Evolutionary conservation across 2,113 vertebrate species (phyloP).

Genomic region (Tauraco erythrolophus): DNA sequence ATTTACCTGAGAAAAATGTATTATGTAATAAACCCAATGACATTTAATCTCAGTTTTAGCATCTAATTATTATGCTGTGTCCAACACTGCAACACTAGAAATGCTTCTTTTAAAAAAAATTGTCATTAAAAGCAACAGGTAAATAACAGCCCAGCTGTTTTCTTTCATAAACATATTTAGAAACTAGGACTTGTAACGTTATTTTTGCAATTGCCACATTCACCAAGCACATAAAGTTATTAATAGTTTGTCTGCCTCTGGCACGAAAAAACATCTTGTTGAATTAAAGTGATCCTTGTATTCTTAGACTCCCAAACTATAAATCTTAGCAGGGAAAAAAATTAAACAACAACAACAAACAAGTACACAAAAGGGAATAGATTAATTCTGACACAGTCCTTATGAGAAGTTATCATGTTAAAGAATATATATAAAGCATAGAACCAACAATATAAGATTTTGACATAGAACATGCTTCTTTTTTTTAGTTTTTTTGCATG

Average conservation of each 20-base stretch:
- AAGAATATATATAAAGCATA: not conserved
- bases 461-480: not conserved
- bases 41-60: not conserved
- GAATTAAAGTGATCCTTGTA: not conserved
- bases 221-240: not conserved
- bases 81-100: not conserved
- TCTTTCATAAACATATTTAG: not conserved
- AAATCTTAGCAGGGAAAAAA: not conserved
- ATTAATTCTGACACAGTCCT: not conserved
- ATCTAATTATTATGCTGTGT: not conserved
- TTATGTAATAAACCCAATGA: not conserved
- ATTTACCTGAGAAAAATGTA: not conserved
- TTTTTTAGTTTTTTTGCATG: not conserved
- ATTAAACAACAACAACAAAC: not conserved
- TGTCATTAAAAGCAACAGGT: not conserved
- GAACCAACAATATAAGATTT: accelerated
- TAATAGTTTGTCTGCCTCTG: not conserved
- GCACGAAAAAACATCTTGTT: not conserved
- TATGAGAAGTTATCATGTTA: not conserved
- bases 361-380: not conserved
- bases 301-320: not conserved
- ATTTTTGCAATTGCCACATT: not conserved
- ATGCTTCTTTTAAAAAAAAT: not conserved
- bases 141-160: not conserved
- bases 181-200: not conserved